Conservation (phyloP, 2,797 vertebrate genomes). For the Bryconaethiops microstoma region DNA sequence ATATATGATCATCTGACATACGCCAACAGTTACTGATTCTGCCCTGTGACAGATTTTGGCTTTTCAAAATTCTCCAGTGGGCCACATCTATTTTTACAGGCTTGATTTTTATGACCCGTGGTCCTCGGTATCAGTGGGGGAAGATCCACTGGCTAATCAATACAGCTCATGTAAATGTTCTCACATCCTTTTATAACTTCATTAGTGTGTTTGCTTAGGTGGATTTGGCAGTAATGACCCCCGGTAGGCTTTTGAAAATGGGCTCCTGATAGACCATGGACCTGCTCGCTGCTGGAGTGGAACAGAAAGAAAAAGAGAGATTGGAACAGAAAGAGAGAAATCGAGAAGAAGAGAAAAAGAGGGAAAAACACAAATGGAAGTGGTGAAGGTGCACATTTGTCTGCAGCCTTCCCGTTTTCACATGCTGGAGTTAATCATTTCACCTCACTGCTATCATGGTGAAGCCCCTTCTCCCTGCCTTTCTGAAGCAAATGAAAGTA, state of each 20-base stretch:
- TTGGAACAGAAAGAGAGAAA: neutral
- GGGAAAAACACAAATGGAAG: constrained; percentile 29
- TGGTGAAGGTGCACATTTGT: constrained; percentile 49
- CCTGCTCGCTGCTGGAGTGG: neutral
- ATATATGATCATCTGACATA: constrained; percentile 36
- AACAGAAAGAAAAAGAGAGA: neutral
- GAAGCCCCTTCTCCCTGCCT: neutral
- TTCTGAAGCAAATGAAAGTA: neutral
- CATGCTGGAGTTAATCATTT: constrained; percentile 4
- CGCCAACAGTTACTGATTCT: constrained; percentile 33
- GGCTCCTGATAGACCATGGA: neutral
- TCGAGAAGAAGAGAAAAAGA: neutral
- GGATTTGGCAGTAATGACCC: constrained; percentile 43
- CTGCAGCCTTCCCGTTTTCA: constrained; percentile 29
- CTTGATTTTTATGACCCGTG: constrained; percentile 7
- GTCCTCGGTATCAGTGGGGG: constrained; percentile 28
- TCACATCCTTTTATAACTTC: constrained; percentile 44
- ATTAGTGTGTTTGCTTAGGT: constrained; percentile 47
- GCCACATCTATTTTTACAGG: constrained; percentile 39
- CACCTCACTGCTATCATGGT: constrained; percentile 11
- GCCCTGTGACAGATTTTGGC: constrained; percentile 31
- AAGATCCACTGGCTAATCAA: constrained; percentile 43
- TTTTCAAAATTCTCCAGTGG: constrained; percentile 7
- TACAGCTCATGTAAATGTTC: constrained; percentile 48
- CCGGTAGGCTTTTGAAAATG: constrained; percentile 24